Evolutionary conservation across 2,113 vertebrate genomes (phyloP).

Genomic region (Poicephalus gulielmi): DNA sequence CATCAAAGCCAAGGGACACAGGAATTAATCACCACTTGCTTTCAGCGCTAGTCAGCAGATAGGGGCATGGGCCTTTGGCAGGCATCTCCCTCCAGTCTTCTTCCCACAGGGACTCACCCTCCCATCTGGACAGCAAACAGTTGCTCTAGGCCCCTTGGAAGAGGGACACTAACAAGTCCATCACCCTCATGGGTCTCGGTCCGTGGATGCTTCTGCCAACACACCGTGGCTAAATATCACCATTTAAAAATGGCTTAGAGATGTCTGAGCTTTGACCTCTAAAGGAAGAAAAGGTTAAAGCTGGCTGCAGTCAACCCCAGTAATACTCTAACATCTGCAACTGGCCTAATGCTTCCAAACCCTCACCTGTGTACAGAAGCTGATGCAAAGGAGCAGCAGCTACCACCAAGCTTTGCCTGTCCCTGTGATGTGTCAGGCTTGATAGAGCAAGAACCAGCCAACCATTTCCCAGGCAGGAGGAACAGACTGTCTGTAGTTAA

Average conservation of each 20-base stretch:
- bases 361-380: background rate
- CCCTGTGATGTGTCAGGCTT: background rate
- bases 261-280: background rate
- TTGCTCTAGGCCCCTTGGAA: background rate
- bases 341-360: background rate
- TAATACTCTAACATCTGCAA: background rate
- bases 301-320: background rate
- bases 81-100: background rate
- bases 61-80: background rate
- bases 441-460: slow-evolving; percentile 26
- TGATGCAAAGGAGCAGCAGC: background rate
- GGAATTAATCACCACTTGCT: background rate
- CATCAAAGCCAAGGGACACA: background rate
- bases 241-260: background rate
- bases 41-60: background rate
- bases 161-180: background rate
- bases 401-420: background rate
- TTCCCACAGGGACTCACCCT: background rate
- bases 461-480: slow-evolving; percentile 29
- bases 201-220: background rate
- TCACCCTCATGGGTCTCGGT: background rate
- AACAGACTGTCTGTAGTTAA: slow-evolving; percentile 44
- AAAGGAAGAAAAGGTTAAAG: background rate
- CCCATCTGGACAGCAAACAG: background rate
- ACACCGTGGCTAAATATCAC: background rate